Percentiles rank a stretch among this genome's conserved stretches.
Evolutionary conservation across 2,797 vertebrate genomes (phyloP).

Genomic region (Malurus leucopterus): DNA sequence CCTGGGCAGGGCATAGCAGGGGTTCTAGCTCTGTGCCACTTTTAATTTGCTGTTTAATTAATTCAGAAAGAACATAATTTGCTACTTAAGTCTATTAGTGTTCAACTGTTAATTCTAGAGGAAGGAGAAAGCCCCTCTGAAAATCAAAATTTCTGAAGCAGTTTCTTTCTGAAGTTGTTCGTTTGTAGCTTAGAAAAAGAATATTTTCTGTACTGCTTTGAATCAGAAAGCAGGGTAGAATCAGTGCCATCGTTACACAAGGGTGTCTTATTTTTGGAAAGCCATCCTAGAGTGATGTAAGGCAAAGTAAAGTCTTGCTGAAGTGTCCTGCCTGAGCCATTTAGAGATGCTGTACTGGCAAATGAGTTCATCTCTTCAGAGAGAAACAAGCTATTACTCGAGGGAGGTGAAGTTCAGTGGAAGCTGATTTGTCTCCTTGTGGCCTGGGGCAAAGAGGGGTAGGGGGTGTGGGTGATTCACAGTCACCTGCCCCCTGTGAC

Average conservation of each 20-base stretch:
- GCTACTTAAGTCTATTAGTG: background rate
- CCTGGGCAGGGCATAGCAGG: background rate
- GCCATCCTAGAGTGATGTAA: background rate
- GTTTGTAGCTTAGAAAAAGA: background rate
- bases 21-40: background rate
- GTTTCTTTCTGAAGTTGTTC: background rate
- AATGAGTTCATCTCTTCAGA: background rate
- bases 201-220: background rate
- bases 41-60: background rate
- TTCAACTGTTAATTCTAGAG: background rate
- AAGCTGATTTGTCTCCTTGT: background rate
- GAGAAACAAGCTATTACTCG: background rate
- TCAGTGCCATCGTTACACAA: fast-evolving
- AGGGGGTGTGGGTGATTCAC: background rate
- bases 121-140: background rate
- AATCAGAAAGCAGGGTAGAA: background rate
- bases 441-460: background rate
- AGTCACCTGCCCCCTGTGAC: background rate
- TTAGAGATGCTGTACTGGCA: background rate
- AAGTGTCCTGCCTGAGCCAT: background rate
- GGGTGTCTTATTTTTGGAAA: background rate
- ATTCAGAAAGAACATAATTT: background rate
- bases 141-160: background rate
- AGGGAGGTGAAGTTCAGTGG: background rate
- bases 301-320: background rate